Evolutionary conservation across 1,140 invertebrate genomes (phyloP).

Genomic region (Meloidogyne floridensis): DNA sequence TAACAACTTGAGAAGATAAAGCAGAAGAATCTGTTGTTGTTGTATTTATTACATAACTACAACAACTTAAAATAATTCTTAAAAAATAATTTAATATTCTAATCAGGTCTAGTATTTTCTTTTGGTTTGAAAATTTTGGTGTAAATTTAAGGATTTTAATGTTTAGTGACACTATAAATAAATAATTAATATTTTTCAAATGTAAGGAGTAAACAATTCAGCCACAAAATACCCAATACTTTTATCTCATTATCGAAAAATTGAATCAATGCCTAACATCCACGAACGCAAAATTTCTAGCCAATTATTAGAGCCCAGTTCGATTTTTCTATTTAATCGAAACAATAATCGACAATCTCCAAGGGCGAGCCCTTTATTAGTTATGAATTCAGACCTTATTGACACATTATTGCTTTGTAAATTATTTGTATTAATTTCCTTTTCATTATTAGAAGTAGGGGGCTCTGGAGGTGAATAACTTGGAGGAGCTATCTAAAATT

Average conservation of each 20-base stretch:
- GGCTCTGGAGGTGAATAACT: constrained; percentile 25
- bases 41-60: constrained; percentile 11
- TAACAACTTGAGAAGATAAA: neutral
- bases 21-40: constrained; percentile 6
- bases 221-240: no score
- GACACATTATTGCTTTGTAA: neutral
- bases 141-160: no score
- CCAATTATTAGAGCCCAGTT: no score
- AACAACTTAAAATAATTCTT: neutral
- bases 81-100: neutral
- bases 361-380: no score
- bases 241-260: no score
- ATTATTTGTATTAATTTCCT: neutral
- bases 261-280: no score
- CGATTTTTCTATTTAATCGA: no score
- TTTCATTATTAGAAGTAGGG: neutral
- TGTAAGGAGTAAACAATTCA: no score
- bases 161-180: no score
- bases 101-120: neutral
- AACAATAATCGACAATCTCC: no score
- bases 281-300: no score
- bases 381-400: neutral
- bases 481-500: constrained; percentile 12
- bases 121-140: neutral
- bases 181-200: no score